Base-by-base conservation (phyloP, 1,140 invertebrate genomes). In the Dreissena rostriformis region DNA sequence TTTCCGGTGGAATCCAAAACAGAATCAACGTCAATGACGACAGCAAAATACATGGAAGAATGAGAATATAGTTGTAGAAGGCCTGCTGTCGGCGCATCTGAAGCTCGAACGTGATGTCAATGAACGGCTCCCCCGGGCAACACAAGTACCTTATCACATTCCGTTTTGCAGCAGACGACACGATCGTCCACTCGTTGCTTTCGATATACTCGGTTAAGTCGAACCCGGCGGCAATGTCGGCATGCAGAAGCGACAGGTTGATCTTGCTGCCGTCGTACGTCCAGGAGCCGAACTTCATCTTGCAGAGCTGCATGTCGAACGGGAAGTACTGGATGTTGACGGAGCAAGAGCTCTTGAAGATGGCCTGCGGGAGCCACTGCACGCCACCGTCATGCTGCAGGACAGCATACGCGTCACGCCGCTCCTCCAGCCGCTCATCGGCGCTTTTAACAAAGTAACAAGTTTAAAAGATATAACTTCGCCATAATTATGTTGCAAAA, bases 351-450 rank as follows among this genome's bases (percentile, higher is more conserved):
- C 98, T 98, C 93, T 99, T 99, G 93, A 99, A 99, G 91, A 99
- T 99, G 4, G 98, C 98, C 63, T 98, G 98, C 55, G 98, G 98
- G 91, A 98, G 98, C 98, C 98, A 99, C 66, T 96, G 95, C 52
- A 99, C 97, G 93, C 97, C 97, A 15, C 98, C 98, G 94, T 98
- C 98, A 92, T 97, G 96, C 91, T 89, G 85, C 0, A 94, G 79
- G 10, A 90, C 88, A 49, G 88, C 90, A 86, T 92, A 79, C 1
- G 91, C 90, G 53, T 92, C 89, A 17, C 92, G 75, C 55, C 91
- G 89, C 81, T 93, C 92, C 66, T 90, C 87, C 57, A 93, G 84
- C 26, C 92, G 83, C 11, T 84, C 85, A 77, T 93, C 92, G 51
- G 92, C 92, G 81, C 92, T 92, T 85, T 57, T 80, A 86, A 84